Evolutionary conservation across 2,113 vertebrate genomes (phyloP), one percentile per base, ranked within the genome.

Genomic region (Heloderma charlesbogerti): DNA sequence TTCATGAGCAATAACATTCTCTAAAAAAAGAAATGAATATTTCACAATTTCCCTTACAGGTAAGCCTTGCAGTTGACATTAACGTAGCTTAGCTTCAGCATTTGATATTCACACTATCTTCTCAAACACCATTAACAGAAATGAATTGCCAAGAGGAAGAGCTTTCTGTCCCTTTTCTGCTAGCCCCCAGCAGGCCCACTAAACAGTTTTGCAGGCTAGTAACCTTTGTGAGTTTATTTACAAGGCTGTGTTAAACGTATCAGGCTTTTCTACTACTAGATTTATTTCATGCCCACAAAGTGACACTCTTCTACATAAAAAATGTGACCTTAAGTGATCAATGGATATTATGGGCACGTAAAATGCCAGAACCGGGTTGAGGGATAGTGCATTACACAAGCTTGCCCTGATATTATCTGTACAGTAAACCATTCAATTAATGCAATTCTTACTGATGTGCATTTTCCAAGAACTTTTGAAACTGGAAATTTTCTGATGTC

Each of bases 11-110:
- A 29, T 93, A 94, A 92, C 18, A 87, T 81, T 20, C 83, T 43
- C 48, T 71, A 82, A 63, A 93, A 77, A 90, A 3, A 79, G 67
- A 91, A 91, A 8, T 82, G 0, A 45, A 7, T 40, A 37, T 93
- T 91, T 88, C 8, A 0, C 0, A 67, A 37, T 6, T 63, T 0
- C 0, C 5, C 1, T 79, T 79, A 1, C 87, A 75, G 9, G 2
- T n/a, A 34, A 0, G 8, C 22, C 43, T 29, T 79, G 9, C 25
- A 79, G 43, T 48, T 29, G 77, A 27, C 43, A 12, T 79, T 45
- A 79, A 48, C 0, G 3, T 0, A 31, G 0, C 8, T 1, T 45
- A n/a, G 3, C 4, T 75, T 20, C 0, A 0, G 1, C 5, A 1
- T 71, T 84, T 4, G 89, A 84, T 86, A 93, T 94, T 94, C 3